Base-by-base conservation (phyloP, 2,113 vertebrate species). In the Podarcis muralis region DNA sequence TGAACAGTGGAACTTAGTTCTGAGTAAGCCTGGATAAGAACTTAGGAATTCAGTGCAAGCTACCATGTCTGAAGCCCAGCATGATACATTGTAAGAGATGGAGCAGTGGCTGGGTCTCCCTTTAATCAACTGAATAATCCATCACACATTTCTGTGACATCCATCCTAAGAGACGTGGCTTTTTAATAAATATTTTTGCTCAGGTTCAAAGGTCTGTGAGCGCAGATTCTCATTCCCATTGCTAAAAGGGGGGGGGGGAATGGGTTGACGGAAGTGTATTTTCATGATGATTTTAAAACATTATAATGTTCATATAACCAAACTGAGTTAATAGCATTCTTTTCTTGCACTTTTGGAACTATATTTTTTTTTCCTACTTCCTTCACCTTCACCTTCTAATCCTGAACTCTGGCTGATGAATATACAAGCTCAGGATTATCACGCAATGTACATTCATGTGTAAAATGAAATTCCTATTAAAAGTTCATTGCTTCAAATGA, bases 381-480 rank as follows among this genome's bases (percentile, higher is more conserved):
- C n/a, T 72, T 96, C 92, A 93, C 85, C 81, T 96, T 93, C 85
- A 86, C 30, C 4, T 94, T 93, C 85, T 77, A 91, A 94, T 92
- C 79, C 30, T 11, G 84, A 93, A 84, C 88, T 93, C 81, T 83
- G 95, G 92, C 86, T 94, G 94, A 94, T 95, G 93, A 95, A 93
- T 92, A 62, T 62, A 62, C 59, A 62, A 62, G 59, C 81, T 93
- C 89, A 81, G 91, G 93, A 95, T 96, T 94, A 96, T 95, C 91
- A 94, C 92, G 91, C 35, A 83, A 83, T 84, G 91, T 86, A 95
- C 78, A 89, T 86, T 92, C 91, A 87, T 87, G 91, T 93, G 80
- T 93, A 95, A 95, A 96, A 94, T 91, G 65, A 87, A 95, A 94
- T 96, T 93, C 86, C 37, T 93, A 93, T 90, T 94, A 86, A 94